Conservation (phyloP, 1,140 invertebrate genomes). For the Cataglyphis hispanica region DNA sequence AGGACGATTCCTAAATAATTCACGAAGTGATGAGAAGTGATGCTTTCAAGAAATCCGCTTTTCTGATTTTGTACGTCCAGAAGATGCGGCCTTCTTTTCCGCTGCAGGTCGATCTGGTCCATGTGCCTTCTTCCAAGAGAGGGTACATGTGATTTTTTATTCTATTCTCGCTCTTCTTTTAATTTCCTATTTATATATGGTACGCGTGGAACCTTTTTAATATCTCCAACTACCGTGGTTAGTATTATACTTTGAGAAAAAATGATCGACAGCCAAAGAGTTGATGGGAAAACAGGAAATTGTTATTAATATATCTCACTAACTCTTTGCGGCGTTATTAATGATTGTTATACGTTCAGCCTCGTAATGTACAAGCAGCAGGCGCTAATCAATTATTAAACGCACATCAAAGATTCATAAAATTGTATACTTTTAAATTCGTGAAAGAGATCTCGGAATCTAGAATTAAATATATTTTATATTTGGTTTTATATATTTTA, state of each 20-base stretch:
- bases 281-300: slow-evolving; percentile 57
- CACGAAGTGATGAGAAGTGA: not conserved
- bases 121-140: slow-evolving; percentile 30
- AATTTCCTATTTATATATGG: slow-evolving; percentile 66
- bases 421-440: not conserved
- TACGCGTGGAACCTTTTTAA: slow-evolving; percentile 10
- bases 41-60: not conserved
- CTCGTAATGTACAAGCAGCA: not conserved
- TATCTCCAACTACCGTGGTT: slow-evolving; percentile 51
- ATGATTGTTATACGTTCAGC: slow-evolving; percentile 34
- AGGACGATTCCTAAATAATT: slow-evolving; percentile 3
- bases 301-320: slow-evolving; percentile 49
- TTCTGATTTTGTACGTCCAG: not conserved
- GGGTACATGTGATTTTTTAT: slow-evolving; percentile 31
- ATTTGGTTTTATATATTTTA: not conserved
- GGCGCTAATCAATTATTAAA: slow-evolving; percentile 21
- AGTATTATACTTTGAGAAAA: slow-evolving; percentile 50
- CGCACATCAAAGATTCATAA: slow-evolving; percentile 9
- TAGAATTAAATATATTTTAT: not conserved
- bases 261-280: not conserved
- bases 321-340: slow-evolving; percentile 14
- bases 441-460: not conserved
- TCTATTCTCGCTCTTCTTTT: not conserved
- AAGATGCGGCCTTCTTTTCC: slow-evolving; percentile 9
- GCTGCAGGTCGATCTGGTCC: not conserved